Evolutionary conservation across 2,797 vertebrate genomes (phyloP).

Genomic region (Alca torda): DNA sequence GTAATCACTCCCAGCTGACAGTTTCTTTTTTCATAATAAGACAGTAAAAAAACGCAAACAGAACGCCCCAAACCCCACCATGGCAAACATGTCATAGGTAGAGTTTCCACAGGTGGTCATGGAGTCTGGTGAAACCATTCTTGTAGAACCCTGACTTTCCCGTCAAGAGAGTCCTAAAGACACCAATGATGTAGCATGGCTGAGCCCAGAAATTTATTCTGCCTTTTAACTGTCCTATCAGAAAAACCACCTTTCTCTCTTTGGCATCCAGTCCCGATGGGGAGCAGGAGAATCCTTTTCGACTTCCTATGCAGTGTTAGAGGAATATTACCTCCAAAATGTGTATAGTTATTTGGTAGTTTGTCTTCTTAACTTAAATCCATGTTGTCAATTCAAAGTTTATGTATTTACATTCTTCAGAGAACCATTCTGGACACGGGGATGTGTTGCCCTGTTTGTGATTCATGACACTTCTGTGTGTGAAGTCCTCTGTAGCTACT

Average conservation of each 20-base stretch:
- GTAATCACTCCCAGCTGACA: background rate
- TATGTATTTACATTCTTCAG: background rate
- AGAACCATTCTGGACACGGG: background rate
- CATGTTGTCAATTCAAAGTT: background rate
- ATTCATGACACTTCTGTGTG: background rate
- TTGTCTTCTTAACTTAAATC: slow-evolving; percentile 9
- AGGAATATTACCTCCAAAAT: background rate
- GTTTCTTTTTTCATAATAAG: background rate
- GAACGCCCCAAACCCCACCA: background rate
- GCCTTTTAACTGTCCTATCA: background rate
- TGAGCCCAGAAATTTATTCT: background rate
- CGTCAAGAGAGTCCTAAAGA: background rate
- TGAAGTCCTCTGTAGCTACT: background rate
- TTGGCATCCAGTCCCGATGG: background rate
- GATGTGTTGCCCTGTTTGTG: background rate
- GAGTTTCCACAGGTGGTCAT: background rate
- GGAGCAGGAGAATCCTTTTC: background rate
- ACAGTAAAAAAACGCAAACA: background rate
- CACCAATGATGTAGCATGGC: background rate
- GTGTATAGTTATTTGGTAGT: background rate
- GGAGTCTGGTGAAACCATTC: background rate
- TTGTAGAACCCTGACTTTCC: background rate
- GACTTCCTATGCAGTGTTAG: slow-evolving; percentile 52
- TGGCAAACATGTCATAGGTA: background rate
- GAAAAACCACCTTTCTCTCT: background rate